Evolutionary conservation across 2,888 invertebrate genomes (phyloP).

Genomic region (Mesodorylaimus sp.): DNA sequence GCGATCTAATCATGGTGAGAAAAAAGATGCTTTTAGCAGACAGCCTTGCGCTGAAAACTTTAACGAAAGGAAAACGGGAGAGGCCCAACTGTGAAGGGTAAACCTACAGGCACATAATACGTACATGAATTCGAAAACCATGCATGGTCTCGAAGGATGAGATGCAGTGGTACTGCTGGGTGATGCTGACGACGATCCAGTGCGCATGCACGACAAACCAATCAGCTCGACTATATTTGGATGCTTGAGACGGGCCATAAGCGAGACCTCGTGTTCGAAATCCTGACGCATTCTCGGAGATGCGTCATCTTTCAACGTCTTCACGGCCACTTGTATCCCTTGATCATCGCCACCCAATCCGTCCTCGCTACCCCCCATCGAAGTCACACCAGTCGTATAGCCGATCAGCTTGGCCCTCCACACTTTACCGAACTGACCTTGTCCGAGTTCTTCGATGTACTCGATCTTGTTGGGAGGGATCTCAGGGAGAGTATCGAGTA

Average conservation of each 20-base stretch:
- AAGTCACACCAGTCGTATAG: background rate
- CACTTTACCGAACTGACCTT: constrained; percentile 91
- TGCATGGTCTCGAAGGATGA: constrained; percentile 68
- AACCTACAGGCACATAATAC: too few relatives aligned
- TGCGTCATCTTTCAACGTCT: constrained; percentile 79
- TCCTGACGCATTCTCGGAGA: constrained; percentile 73
- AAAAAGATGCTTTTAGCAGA: too few relatives aligned
- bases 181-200: too few relatives aligned
- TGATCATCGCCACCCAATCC: constrained; percentile 32
- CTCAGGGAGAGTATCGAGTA: background rate
- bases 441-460: constrained; percentile 74
- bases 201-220: constrained; percentile 59
- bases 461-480: constrained; percentile 15
- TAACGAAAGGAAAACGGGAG: too few relatives aligned
- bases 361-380: background rate
- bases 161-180: too few relatives aligned
- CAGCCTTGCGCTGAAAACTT: too few relatives aligned
- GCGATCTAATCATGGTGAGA: too few relatives aligned
- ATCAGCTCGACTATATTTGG: constrained; percentile 85
- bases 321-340: constrained; percentile 67
- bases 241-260: constrained; percentile 80
- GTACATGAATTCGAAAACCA: constrained; percentile 89
- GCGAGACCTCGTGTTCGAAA: constrained; percentile 74
- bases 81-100: too few relatives aligned
- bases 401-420: constrained; percentile 67